Conservation (phyloP, 2,888 invertebrate species). For the Rhaphigaster nebulosa region DNA sequence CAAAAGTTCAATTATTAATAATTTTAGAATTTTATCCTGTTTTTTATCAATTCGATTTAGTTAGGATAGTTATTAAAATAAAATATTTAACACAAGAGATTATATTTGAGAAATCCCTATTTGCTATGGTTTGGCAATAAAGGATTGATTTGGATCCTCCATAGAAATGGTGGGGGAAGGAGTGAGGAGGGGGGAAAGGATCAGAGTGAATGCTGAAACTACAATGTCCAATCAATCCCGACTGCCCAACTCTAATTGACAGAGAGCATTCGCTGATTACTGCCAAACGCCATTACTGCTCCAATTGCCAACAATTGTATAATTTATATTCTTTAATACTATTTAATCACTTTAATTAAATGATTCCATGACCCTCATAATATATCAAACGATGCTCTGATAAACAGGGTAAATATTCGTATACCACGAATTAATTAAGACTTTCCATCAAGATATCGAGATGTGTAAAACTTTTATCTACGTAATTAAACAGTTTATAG, state of each 20-base stretch:
- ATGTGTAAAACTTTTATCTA: neutral
- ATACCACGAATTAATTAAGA: neutral
- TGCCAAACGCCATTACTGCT: neutral
- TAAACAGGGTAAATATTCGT: neutral
- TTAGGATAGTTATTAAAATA: too few relatives aligned
- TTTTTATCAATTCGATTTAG: too few relatives aligned
- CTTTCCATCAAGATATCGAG: neutral
- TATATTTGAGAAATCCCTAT: neutral
- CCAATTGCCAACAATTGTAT: neutral
- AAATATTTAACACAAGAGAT: too few relatives aligned
- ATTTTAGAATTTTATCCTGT: too few relatives aligned
- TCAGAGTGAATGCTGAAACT: neutral
- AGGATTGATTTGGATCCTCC: neutral
- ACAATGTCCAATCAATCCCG: constrained; percentile 17
- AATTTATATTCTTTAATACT: neutral
- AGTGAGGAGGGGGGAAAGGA: neutral
- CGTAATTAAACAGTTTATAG: neutral
- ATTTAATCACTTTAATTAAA: neutral
- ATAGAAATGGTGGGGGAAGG: neutral
- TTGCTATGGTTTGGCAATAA: neutral
- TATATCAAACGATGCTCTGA: neutral
- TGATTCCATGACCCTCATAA: neutral
- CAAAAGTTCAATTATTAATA: too few relatives aligned
- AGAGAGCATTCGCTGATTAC: neutral
- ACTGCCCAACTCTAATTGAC: neutral